A percentile compares a stretch with the other conserved stretches of the same genome.
phyloP scores from a whole-genome alignment of 2,113 vertebrate species.

The Upupa epops region DNA sequence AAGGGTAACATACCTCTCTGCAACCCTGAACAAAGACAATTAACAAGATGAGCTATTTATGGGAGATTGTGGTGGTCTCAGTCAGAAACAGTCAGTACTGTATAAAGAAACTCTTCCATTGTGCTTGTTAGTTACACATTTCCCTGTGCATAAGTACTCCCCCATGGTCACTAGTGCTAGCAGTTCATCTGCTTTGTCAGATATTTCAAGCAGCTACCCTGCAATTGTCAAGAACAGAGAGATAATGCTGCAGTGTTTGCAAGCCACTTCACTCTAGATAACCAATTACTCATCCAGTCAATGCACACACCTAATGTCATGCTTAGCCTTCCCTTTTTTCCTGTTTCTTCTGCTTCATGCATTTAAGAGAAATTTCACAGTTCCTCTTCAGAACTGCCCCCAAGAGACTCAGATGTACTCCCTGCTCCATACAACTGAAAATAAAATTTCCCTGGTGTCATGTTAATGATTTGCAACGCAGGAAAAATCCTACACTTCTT shows the following conservation, averaged over 20 bases:
- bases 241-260: not conserved
- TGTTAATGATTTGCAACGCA: not conserved
- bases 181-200: not conserved
- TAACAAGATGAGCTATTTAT: not conserved
- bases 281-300: not conserved
- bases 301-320: accelerated
- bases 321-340: not conserved
- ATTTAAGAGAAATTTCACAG: not conserved
- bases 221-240: not conserved
- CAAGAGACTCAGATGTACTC: not conserved
- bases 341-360: not conserved
- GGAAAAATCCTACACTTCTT: not conserved
- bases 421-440: not conserved
- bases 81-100: not conserved
- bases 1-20: not conserved
- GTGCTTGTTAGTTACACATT: not conserved
- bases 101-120: not conserved
- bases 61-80: not conserved
- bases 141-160: not conserved
- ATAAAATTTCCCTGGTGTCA: not conserved
- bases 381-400: not conserved
- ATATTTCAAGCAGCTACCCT: not conserved
- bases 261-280: not conserved
- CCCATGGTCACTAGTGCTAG: not conserved
- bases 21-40: not conserved